These are phyloP conservation scores for Stramonita haemastoma DNA, from an alignment of 2,888 invertebrate species.

Conservation along the genomic window DNA sequence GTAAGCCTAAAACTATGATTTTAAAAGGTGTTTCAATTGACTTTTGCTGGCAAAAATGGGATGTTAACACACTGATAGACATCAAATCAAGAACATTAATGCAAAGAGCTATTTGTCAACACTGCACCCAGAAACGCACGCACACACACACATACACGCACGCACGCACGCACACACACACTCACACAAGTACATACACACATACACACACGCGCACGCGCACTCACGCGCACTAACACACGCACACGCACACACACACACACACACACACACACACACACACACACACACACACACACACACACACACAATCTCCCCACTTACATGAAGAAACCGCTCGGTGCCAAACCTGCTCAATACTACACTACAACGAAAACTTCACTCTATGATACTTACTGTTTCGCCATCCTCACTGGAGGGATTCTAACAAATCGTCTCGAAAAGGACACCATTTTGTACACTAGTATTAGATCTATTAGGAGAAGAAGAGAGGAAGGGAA, in stretches of 20 bases:
- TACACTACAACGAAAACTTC: not conserved
- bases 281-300: constrained; percentile 10
- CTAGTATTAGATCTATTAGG: not conserved
- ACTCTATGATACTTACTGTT: not conserved
- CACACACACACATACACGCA: no score
- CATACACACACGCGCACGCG: constrained; percentile 1
- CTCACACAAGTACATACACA: constrained; percentile 5
- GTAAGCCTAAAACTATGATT: no score
- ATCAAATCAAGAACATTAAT: no score
- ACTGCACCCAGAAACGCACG: no score
- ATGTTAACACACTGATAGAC: no score
- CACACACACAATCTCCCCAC: not conserved
- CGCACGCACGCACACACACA: not conserved
- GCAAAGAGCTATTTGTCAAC: no score
- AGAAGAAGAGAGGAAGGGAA: not conserved
- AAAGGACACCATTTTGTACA: not conserved
- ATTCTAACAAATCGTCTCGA: not conserved
- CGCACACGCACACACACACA: not conserved
- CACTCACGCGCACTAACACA: not conserved
- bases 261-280: constrained; percentile 12
- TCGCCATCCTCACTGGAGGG: not conserved
- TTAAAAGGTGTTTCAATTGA: no score
- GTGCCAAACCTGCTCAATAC: not conserved
- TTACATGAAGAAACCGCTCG: not conserved
- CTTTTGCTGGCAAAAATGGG: no score